These are phyloP conservation scores for Crenuchus spilurus DNA, from an alignment of 2,797 vertebrate genomes.

Conservation along the genomic window DNA sequence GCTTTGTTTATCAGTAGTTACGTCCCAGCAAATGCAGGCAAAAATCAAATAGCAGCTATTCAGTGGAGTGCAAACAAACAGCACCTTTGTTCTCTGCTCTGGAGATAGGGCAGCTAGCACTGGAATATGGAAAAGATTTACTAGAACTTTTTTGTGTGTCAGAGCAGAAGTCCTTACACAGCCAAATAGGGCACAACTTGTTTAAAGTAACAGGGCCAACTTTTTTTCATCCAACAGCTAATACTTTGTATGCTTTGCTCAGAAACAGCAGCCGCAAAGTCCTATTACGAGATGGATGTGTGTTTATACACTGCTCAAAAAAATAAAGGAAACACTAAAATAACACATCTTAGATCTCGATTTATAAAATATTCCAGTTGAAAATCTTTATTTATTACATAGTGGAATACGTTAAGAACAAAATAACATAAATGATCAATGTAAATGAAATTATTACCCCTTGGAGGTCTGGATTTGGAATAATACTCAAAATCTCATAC, in stretches of 20 bases:
- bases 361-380: too few relatives aligned
- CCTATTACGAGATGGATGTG: too few relatives aligned
- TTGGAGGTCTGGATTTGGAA: too few relatives aligned
- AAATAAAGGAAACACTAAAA: too few relatives aligned
- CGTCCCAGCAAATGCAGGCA: constrained; percentile 2
- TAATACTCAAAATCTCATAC: too few relatives aligned
- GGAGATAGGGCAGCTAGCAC: constrained; percentile 17
- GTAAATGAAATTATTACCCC: too few relatives aligned
- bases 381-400: too few relatives aligned
- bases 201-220: constrained; percentile 21
- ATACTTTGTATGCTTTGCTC: neutral
- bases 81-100: constrained; percentile 35
- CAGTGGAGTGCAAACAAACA: constrained; percentile 45
- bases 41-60: constrained; percentile 23
- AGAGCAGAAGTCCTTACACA: constrained; percentile 15
- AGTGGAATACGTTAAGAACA: too few relatives aligned
- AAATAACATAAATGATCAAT: too few relatives aligned
- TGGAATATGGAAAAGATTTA: neutral
- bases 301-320: too few relatives aligned
- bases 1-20: constrained; percentile 26
- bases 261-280: neutral
- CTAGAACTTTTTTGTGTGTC: constrained; percentile 23
- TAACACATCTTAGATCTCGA: too few relatives aligned
- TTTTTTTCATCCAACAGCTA: neutral
- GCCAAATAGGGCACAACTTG: constrained; percentile 7